Evolutionary conservation across 2,888 invertebrate genomes (phyloP).

Genomic region (Dorcus hopei): DNA sequence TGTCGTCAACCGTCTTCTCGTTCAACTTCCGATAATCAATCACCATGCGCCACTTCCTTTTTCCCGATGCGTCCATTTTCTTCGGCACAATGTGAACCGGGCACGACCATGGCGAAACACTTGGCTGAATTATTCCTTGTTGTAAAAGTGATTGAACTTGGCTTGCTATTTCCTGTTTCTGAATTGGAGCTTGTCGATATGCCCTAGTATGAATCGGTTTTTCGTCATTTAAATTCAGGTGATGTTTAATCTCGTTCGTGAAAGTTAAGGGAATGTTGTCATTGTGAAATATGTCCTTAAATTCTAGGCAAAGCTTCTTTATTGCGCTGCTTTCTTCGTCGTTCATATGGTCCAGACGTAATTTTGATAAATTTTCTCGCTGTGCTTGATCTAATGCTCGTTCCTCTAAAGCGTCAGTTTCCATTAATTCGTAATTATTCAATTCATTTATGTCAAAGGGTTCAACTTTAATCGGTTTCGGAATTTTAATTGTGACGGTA

Average conservation of each 20-base stretch:
- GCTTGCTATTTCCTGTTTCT: constrained; percentile 25
- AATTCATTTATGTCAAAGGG: neutral
- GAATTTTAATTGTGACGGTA: too few relatives aligned
- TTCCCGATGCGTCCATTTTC: constrained; percentile 22
- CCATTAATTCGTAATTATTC: neutral
- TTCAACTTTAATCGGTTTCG: too few relatives aligned
- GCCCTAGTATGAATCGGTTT: constrained; percentile 23
- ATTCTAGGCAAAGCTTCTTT: constrained; percentile 11
- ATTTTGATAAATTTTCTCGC: neutral
- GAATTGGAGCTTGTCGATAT: constrained; percentile 28
- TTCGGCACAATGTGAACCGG: constrained; percentile 25
- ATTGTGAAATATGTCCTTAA: constrained; percentile 20
- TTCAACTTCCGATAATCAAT: constrained; percentile 29
- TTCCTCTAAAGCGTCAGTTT: too few relatives aligned
- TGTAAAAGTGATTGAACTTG: constrained; percentile 21
- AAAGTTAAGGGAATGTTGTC: constrained; percentile 14
- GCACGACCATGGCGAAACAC: constrained; percentile 18
- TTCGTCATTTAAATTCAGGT: constrained; percentile 19
- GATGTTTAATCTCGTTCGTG: constrained; percentile 24
- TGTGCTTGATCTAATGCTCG: neutral
- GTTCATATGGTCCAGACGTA: constrained; percentile 6
- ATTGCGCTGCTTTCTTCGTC: constrained; percentile 1
- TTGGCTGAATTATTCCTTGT: constrained; percentile 17
- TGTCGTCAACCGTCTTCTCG: constrained; percentile 31
- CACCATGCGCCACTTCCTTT: constrained; percentile 24